Base-by-base conservation (phyloP, 2,797 vertebrate species). In the Percopsis omiscomaycus region DNA sequence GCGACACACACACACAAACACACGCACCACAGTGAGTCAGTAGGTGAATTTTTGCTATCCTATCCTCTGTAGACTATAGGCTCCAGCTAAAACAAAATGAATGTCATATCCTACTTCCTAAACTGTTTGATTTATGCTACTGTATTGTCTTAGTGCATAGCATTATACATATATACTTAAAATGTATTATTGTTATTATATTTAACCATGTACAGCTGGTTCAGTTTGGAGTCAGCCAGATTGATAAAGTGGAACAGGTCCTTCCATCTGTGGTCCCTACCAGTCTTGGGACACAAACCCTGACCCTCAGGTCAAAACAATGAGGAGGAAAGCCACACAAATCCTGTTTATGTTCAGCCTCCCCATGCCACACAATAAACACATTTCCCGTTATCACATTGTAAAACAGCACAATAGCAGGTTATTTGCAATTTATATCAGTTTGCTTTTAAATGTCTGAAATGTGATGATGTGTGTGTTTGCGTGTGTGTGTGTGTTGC, bases 321-420 rank as follows among this genome's bases (percentile, higher is more conserved):
- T 92, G 78, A 88, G 86, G 80, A 93, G 94, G 94, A 95, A 95
- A 93, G 91, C 92, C 93, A 94, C 91, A 95, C 91, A 89, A 93
- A 92, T 90, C 79, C 73, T 93, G 90, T 92, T 93, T 93, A 93
- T 91, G 88, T 90, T 86, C 87, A 83, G 83, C 83, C 85, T 91
- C 84, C 89, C 85, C 93, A 84, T 90, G 89, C 75, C 69, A 81
- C 84, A 93, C 92, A 92, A 80, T 92, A 90, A 92, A 92, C 92
- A 92, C 88, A 82, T 91, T 92, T 90, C 90, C 92, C 94, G 80
- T 48, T 56, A 57, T 69, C 64, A 78, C 80, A 86, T 59, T 71
- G 74, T 75, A 59, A 51, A 60, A 15, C 47, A 59, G 59, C 76
- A 84, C 87, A 88, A 83, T 84, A 48, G 74, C 27, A 47, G 61